Percentiles rank a stretch among this genome's conserved stretches.
These are phyloP conservation scores for Junco hyemalis DNA, from an alignment of 2,113 vertebrate genomes.

Conservation along the genomic window DNA sequence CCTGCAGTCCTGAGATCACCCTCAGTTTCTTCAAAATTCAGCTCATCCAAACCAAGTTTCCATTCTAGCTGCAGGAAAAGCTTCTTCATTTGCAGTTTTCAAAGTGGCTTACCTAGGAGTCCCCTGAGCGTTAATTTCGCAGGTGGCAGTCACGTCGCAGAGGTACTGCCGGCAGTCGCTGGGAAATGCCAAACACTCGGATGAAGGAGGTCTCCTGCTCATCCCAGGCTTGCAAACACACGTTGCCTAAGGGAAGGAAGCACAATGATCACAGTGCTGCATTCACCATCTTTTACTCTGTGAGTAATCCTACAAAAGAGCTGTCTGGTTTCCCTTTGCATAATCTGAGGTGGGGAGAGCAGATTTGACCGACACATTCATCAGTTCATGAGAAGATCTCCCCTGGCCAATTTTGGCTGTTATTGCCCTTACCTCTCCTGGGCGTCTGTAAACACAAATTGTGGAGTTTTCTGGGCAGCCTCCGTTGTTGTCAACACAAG, in stretches of 20 bases:
- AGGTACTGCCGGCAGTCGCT: conserved; percentile 62
- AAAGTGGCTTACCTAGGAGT: conserved; percentile 55
- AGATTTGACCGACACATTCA: neutral
- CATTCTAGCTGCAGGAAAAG: neutral
- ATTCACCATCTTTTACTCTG: neutral
- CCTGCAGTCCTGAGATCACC: neutral
- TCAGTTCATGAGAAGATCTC: neutral
- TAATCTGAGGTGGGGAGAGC: neutral
- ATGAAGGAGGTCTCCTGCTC: conserved; percentile 25
- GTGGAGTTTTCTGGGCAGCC: conserved; percentile 87
- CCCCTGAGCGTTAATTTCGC: conserved; percentile 68
- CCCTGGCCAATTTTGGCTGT: neutral
- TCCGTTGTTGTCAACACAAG: conserved; percentile 81
- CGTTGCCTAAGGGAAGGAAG: conserved; percentile 71
- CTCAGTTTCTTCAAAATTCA: neutral
- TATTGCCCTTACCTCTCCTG: conserved; percentile 80
- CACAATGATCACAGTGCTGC: neutral
- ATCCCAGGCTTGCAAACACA: conserved; percentile 85
- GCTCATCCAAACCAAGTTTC: neutral
- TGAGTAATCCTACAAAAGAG: neutral
- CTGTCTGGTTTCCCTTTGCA: neutral
- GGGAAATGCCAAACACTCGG: conserved; percentile 68
- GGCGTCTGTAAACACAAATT: conserved; percentile 74
- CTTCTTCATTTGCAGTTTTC: neutral
- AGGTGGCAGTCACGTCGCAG: conserved; percentile 78